These are phyloP conservation scores for Nebria salina DNA, from an alignment of 2,888 invertebrate genomes.

Conservation along the genomic window DNA sequence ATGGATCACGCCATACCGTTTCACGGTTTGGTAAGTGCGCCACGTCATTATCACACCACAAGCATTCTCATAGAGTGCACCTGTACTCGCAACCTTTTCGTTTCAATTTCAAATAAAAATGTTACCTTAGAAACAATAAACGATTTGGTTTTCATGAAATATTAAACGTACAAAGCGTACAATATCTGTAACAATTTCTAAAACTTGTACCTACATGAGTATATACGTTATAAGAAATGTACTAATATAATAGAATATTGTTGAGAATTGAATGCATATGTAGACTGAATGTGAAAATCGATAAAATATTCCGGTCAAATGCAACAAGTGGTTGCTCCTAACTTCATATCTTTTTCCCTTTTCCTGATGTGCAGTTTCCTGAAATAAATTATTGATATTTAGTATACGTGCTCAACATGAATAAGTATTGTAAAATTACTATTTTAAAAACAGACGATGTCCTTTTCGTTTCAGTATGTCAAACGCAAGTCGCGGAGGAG, in stretches of 20 bases:
- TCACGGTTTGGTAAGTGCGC: conserved; percentile 10
- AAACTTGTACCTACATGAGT: too few relatives aligned
- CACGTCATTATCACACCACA: conserved; percentile 28
- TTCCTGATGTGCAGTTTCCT: background rate
- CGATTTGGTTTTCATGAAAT: background rate
- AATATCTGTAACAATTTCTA: too few relatives aligned
- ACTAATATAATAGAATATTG: background rate
- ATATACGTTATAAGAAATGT: too few relatives aligned
- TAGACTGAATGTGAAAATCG: background rate
- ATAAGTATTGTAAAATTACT: background rate
- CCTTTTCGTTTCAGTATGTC: background rate
- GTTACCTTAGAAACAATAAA: background rate
- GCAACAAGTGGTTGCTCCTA: background rate
- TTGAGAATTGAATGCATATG: background rate
- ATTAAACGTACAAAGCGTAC: background rate
- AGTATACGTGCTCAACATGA: background rate
- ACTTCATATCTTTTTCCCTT: background rate
- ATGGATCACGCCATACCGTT: conserved; percentile 3
- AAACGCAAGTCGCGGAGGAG: background rate
- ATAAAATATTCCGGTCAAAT: background rate
- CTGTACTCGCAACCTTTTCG: background rate
- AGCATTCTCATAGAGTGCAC: conserved; percentile 2
- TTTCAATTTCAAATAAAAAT: background rate
- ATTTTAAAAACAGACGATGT: background rate
- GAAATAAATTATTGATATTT: background rate